Conservation (phyloP, 2,797 vertebrate species). For the Pteronotus mesoamericanus region DNA sequence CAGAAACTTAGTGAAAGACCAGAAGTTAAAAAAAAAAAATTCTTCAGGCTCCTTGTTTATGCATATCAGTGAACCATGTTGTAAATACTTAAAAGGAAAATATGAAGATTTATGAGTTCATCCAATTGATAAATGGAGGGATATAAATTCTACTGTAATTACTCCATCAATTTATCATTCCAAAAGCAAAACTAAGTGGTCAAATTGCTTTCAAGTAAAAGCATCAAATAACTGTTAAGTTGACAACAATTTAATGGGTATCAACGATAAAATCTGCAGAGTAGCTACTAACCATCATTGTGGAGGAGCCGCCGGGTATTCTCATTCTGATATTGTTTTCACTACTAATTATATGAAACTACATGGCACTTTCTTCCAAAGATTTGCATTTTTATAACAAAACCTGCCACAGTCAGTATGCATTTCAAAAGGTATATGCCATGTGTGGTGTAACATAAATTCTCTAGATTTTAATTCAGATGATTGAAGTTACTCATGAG, state of each 20-base stretch:
- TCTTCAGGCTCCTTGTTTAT: not conserved
- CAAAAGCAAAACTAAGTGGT: not conserved
- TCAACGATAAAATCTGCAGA: not conserved
- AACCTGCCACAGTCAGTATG: not conserved
- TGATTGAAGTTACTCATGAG: not conserved
- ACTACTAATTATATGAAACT: not conserved
- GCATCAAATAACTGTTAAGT: not conserved
- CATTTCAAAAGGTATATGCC: not conserved
- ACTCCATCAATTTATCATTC: not conserved
- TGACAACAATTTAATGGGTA: not conserved
- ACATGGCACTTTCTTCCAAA: conserved; percentile 5
- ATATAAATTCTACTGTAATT: not conserved
- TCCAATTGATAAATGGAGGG: not conserved
- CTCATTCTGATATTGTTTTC: not conserved
- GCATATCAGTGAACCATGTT: not conserved
- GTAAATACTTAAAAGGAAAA: not conserved
- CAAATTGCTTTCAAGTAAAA: not conserved
- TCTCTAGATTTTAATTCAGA: conserved; percentile 37
- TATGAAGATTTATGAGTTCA: not conserved
- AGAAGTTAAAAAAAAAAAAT: not conserved
- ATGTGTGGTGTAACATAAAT: not conserved
- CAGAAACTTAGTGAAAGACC: not conserved
- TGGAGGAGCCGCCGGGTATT: not conserved
- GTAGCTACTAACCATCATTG: not conserved
- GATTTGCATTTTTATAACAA: not conserved